Evolutionary conservation across 2,113 vertebrate species (phyloP).

Genomic region (Cyprinodon variegatus): DNA sequence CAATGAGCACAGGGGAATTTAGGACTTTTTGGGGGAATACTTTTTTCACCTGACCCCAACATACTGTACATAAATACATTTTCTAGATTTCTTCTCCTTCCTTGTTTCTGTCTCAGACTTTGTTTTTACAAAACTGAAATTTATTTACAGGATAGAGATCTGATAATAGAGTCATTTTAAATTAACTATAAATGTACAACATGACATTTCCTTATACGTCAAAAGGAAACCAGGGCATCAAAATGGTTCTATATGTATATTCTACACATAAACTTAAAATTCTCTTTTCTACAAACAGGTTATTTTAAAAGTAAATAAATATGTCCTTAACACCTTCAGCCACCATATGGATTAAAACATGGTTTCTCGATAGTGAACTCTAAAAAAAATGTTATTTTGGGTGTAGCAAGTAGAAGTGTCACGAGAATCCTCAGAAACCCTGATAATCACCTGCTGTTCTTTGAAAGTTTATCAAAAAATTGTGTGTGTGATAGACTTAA

Average conservation of each 20-base stretch:
- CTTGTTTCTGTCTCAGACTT: conserved; percentile 1
- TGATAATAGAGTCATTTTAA: conserved; percentile 7
- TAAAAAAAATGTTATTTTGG: too few species aligned
- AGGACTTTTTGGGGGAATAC: not conserved
- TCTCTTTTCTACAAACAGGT: too few species aligned
- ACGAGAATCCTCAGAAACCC: too few species aligned
- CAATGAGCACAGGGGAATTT: not conserved
- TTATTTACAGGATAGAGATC: conserved; percentile 19
- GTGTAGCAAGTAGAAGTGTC: too few species aligned
- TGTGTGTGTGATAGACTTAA: too few species aligned
- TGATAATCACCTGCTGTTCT: too few species aligned
- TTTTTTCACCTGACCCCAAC: not conserved
- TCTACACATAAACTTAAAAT: not conserved
- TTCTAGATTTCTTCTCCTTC: not conserved
- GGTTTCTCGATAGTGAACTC: too few species aligned
- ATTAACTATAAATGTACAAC: not conserved
- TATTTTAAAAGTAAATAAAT: too few species aligned
- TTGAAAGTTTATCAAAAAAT: too few species aligned
- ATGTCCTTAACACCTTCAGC: too few species aligned
- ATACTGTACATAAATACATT: not conserved
- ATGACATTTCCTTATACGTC: not conserved
- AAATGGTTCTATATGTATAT: too few species aligned
- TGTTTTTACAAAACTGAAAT: conserved; percentile 20
- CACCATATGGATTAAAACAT: too few species aligned
- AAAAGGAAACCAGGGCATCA: not conserved